phyloP scores from a whole-genome alignment of 2,888 invertebrate genomes.

The Carabus problematicus region DNA sequence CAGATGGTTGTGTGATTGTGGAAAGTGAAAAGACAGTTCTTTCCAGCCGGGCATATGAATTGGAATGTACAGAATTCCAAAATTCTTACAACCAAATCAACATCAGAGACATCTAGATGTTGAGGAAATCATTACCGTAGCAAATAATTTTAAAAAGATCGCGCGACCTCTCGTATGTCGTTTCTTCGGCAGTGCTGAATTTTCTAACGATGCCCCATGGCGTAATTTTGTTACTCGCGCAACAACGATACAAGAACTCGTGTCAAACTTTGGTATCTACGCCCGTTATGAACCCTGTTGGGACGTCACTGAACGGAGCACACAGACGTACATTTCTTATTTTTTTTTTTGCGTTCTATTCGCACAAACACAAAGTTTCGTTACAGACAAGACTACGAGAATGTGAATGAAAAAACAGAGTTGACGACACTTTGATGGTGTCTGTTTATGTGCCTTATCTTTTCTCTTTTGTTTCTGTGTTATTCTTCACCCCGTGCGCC shows the following conservation, averaged over 20 bases:
- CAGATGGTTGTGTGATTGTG: conserved; percentile 1
- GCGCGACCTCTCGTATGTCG: background rate
- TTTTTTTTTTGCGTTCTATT: conserved; percentile 2
- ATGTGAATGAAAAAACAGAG: conserved; percentile 37
- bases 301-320: conserved; percentile 31
- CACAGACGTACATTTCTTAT: background rate
- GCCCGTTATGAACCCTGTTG: conserved; percentile 33
- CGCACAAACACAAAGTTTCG: conserved; percentile 18
- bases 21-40: conserved; percentile 3
- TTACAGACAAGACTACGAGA: conserved; percentile 30
- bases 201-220: conserved; percentile 34
- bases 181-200: background rate
- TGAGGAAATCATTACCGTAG: conserved; percentile 26
- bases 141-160: conserved; percentile 23
- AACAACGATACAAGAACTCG: conserved; percentile 33
- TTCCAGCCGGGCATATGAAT: too few species aligned
- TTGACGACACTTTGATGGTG: conserved; percentile 43
- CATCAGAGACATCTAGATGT: conserved; percentile 9
- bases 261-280: conserved; percentile 36
- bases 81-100: background rate
- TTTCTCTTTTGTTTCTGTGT: conserved; percentile 39
- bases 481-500: background rate
- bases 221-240: conserved; percentile 33
- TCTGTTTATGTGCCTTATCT: conserved; percentile 43
- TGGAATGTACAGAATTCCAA: too few species aligned